These are phyloP conservation scores for Myxocyprinus asiaticus DNA, from an alignment of 2,113 vertebrate species.

Conservation along the genomic window DNA sequence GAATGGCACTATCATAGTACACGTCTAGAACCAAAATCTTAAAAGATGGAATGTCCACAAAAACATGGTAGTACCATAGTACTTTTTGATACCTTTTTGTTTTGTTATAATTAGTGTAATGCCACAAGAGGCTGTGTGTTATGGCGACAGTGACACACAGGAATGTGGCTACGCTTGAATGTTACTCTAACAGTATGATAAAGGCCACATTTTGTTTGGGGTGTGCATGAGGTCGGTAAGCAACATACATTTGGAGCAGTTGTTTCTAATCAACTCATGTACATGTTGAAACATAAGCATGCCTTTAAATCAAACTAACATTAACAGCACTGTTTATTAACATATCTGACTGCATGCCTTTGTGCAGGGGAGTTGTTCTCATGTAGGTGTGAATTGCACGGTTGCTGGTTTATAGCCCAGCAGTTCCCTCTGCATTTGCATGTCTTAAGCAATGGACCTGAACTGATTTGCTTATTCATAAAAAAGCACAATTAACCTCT, in stretches of 20 bases:
- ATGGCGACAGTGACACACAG: background rate
- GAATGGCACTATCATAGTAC: too few relatives aligned
- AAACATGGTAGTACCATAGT: too few relatives aligned
- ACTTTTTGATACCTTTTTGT: too few relatives aligned
- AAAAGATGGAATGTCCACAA: too few relatives aligned
- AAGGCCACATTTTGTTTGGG: background rate
- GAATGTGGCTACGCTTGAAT: background rate
- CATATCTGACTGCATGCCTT: background rate
- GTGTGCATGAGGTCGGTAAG: background rate
- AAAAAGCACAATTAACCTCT: too few relatives aligned
- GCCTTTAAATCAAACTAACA: background rate
- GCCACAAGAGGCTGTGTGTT: too few relatives aligned
- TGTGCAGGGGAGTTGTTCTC: background rate
- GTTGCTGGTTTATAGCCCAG: background rate
- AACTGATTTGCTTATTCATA: conserved; percentile 50
- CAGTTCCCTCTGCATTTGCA: conserved; percentile 24
- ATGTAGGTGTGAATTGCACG: background rate
- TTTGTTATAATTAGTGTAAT: too few relatives aligned
- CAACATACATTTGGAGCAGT: background rate
- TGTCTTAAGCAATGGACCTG: conserved; percentile 43
- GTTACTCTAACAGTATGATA: background rate
- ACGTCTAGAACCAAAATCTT: too few relatives aligned
- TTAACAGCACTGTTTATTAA: background rate
- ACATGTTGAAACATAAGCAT: background rate
- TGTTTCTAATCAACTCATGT: background rate